A percentile compares a stretch with the other conserved stretches of the same genome.
These are phyloP conservation scores for Somateria mollissima DNA, from an alignment of 2,797 vertebrate genomes.

Conservation along the genomic window DNA sequence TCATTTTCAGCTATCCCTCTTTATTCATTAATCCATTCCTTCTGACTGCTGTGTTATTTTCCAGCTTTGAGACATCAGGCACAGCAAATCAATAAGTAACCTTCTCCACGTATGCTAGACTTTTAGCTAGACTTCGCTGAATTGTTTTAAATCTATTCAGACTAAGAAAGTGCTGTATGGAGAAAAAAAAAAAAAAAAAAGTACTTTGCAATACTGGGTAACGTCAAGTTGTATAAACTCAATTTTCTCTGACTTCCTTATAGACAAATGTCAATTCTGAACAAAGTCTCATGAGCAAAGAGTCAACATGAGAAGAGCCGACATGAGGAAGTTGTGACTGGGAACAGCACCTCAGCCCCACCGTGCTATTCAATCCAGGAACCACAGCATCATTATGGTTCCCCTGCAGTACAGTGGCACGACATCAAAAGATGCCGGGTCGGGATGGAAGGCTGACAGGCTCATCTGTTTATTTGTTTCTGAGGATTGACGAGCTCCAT, in stretches of 20 bases:
- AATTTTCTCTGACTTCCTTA: background rate
- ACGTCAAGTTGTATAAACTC: background rate
- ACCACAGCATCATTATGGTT: background rate
- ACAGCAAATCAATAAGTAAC: background rate
- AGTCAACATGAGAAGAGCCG: background rate
- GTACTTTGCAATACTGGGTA: background rate
- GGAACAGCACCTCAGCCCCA: background rate
- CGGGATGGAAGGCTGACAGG: background rate
- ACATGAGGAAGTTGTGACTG: rapidly evolving
- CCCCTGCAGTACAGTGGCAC: background rate
- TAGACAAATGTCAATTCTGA: rapidly evolving
- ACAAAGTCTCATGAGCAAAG: rapidly evolving
- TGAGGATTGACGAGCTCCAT: background rate
- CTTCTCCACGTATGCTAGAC: background rate
- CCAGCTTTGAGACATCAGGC: background rate
- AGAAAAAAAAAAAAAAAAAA: background rate
- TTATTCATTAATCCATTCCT: background rate
- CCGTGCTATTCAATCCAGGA: background rate
- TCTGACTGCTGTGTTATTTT: background rate
- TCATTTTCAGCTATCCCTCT: background rate
- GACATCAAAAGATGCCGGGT: background rate
- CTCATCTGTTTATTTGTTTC: background rate
- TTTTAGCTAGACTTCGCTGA: too few species aligned
- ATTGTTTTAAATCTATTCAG: background rate
- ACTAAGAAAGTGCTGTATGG: background rate